Evolutionary conservation across 2,888 invertebrate species (phyloP).

Genomic region (Helicoverpa assulta): DNA sequence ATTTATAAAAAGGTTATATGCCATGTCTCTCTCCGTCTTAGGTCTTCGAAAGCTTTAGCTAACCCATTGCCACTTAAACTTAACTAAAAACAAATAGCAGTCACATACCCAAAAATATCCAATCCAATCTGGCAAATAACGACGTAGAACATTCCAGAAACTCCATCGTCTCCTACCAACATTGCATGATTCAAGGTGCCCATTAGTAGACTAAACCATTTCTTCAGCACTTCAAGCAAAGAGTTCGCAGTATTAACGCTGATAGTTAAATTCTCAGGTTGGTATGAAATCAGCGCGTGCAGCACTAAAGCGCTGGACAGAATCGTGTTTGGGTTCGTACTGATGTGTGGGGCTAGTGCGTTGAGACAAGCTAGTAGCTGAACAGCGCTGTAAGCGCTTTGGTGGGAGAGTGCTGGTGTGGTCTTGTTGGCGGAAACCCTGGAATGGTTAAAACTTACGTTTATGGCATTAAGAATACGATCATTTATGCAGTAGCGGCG

Average conservation of each 20-base stretch:
- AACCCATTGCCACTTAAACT: no score
- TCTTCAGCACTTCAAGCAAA: constrained; percentile 75
- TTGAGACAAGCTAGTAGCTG: constrained; percentile 82
- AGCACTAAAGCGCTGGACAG: constrained; percentile 82
- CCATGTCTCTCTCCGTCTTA: no score
- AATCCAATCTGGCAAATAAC: constrained; percentile 79
- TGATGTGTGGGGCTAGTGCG: constrained; percentile 71
- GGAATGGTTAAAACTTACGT: constrained; percentile 35
- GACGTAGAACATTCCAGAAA: constrained; percentile 76
- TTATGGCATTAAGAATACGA: no score
- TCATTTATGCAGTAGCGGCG: no score
- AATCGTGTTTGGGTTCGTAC: constrained; percentile 71
- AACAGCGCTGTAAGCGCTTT: constrained; percentile 84
- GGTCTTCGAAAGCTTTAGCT: no score
- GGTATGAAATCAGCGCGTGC: constrained; percentile 80
- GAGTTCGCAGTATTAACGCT: constrained; percentile 69
- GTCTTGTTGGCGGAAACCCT: constrained; percentile 77
- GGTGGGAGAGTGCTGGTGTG: constrained; percentile 78
- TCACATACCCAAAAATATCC: constrained; percentile 75
- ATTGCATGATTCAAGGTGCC: constrained; percentile 77
- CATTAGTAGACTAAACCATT: constrained; percentile 78
- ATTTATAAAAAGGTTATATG: no score
- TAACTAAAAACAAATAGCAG: not conserved
- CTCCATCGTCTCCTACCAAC: constrained; percentile 71
- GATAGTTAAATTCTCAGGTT: constrained; percentile 75